A percentile compares a stretch with the other conserved stretches of the same genome.
phyloP scores from a whole-genome alignment of 2,113 vertebrate species.

The Saccopteryx bilineata region DNA sequence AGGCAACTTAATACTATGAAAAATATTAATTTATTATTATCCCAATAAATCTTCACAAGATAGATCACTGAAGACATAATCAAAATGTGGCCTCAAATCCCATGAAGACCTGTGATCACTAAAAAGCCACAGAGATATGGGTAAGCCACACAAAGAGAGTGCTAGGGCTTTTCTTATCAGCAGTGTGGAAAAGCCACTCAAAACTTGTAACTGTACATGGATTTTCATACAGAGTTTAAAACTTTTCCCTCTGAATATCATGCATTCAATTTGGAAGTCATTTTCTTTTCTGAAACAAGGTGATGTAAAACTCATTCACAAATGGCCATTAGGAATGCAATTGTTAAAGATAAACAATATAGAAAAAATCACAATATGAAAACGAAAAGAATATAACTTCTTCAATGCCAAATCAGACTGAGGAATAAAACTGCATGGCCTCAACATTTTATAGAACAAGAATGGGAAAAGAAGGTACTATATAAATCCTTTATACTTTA shows the following conservation, averaged over 20 bases:
- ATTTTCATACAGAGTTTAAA: constrained; percentile 67
- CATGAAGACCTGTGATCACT: constrained; percentile 58
- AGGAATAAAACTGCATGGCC: constrained; percentile 64
- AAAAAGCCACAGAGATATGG: constrained; percentile 55
- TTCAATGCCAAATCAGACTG: constrained; percentile 60
- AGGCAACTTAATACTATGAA: background rate
- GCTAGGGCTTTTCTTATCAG: constrained; percentile 9
- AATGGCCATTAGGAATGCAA: constrained; percentile 54
- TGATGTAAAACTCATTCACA: constrained; percentile 3
- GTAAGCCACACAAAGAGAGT: constrained; percentile 46
- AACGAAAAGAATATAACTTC: constrained; percentile 60
- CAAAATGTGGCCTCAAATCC: constrained; percentile 54
- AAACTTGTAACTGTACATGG: constrained; percentile 38
- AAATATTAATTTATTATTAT: background rate
- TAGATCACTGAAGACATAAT: constrained; percentile 64
- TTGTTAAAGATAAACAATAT: background rate
- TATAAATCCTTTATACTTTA: background rate
- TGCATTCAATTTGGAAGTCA: constrained; percentile 73
- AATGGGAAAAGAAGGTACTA: background rate
- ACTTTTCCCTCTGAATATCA: constrained; percentile 51
- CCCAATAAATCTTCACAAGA: constrained; percentile 54
- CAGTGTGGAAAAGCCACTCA: constrained; percentile 23
- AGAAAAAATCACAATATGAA: constrained; percentile 60
- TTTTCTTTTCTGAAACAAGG: constrained; percentile 62
- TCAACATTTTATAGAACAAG: constrained; percentile 66